Percentiles rank a stretch among this genome's conserved stretches.
Evolutionary conservation across 2,888 invertebrate genomes (phyloP).

Genomic region (Tricholauxania praeusta): DNA sequence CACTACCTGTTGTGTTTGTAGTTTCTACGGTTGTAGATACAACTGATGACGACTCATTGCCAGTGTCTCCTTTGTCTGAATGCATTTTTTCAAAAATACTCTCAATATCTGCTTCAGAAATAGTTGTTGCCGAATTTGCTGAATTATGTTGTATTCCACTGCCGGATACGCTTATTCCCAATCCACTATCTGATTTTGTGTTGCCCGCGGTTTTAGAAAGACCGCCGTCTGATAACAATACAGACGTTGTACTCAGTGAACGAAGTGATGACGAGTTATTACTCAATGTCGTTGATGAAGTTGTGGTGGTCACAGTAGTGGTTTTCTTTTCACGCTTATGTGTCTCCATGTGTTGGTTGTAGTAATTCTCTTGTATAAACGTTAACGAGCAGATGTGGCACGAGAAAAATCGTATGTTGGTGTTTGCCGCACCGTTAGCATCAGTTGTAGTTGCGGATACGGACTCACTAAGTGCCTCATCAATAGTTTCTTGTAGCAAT

Average conservation of each 20-base stretch:
- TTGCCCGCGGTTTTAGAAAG: constrained; percentile 23
- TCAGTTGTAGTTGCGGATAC: constrained; percentile 50
- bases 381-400: constrained; percentile 68
- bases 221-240: constrained; percentile 29
- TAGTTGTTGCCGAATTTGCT: constrained; percentile 47
- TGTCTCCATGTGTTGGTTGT: constrained; percentile 68
- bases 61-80: constrained; percentile 66
- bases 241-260: constrained; percentile 54
- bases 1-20: constrained; percentile 43
- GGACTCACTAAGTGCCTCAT: constrained; percentile 67
- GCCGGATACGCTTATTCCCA: constrained; percentile 37
- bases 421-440: constrained; percentile 55
- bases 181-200: constrained; percentile 16
- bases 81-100: constrained; percentile 69
- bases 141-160: constrained; percentile 38
- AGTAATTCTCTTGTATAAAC: constrained; percentile 68
- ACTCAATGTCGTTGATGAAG: constrained; percentile 44
- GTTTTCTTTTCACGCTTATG: constrained; percentile 62
- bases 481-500: constrained; percentile 67
- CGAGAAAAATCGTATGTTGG: constrained; percentile 67
- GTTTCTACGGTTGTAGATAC: constrained; percentile 29
- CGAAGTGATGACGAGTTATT: constrained; percentile 42
- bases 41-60: constrained; percentile 45
- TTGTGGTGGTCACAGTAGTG: constrained; percentile 43
- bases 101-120: constrained; percentile 66